phyloP scores from a whole-genome alignment of 2,797 vertebrate genomes.

The Chaetodon trifasciatus region DNA sequence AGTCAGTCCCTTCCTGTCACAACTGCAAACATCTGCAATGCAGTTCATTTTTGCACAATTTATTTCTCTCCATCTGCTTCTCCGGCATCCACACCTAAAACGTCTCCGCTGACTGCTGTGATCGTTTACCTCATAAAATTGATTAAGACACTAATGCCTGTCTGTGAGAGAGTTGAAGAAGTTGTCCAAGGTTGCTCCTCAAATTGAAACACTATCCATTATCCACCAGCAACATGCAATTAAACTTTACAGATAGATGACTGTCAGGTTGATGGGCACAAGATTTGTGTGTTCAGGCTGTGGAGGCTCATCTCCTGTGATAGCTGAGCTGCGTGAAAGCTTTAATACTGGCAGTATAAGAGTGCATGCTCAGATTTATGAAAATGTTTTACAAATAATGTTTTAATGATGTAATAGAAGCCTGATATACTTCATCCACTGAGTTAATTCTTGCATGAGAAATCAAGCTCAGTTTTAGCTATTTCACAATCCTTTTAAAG shows the following conservation, averaged over 20 bases:
- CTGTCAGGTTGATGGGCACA: slow-evolving; percentile 31
- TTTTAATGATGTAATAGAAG: slow-evolving; percentile 47
- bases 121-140: slow-evolving; percentile 48
- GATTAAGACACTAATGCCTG: slow-evolving; percentile 57
- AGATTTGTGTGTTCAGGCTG: slow-evolving; percentile 28
- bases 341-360: not conserved
- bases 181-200: slow-evolving; percentile 44
- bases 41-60: slow-evolving; percentile 12
- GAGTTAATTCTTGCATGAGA: slow-evolving; percentile 34
- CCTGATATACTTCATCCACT: slow-evolving; percentile 9
- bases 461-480: slow-evolving; percentile 25
- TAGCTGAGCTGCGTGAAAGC: slow-evolving; percentile 17
- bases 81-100: not conserved
- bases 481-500: slow-evolving; percentile 43
- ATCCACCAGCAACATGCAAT: slow-evolving; percentile 45
- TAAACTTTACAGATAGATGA: slow-evolving; percentile 40
- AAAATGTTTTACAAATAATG: slow-evolving; percentile 48
- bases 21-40: slow-evolving; percentile 37
- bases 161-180: slow-evolving; percentile 41
- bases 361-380: slow-evolving; percentile 35
- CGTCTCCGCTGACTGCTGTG: slow-evolving; percentile 12
- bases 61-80: slow-evolving; percentile 34
- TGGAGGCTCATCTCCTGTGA: not conserved
- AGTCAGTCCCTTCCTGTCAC: not conserved
- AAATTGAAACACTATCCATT: slow-evolving; percentile 51